Evolutionary conservation across 2,113 vertebrate species (phyloP).

Genomic region (Pteruthius melanotis): DNA sequence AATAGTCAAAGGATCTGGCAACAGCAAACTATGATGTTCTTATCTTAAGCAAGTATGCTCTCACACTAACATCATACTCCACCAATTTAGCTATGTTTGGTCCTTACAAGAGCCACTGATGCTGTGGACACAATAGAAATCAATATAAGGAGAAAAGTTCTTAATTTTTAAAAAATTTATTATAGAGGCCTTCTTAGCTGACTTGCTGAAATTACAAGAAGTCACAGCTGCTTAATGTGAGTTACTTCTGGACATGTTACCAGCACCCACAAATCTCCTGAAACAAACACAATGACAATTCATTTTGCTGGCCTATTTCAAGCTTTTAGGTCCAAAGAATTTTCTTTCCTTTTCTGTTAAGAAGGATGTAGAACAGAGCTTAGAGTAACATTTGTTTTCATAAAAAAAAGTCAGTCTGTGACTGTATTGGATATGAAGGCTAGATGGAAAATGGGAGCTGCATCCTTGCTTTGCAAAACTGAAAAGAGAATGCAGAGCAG

Average conservation of each 20-base stretch:
- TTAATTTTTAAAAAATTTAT: not conserved
- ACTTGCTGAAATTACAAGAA: not conserved
- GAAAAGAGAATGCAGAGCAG: not conserved
- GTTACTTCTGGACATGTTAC: not conserved
- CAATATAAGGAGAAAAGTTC: not conserved
- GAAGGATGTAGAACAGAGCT: not conserved
- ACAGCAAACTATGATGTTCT: not conserved
- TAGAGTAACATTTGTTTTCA: not conserved
- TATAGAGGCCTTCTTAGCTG: not conserved
- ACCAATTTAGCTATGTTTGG: not conserved
- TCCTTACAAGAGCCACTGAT: not conserved
- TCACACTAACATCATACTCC: not conserved
- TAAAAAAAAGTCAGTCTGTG: not conserved
- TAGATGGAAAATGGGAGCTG: not conserved
- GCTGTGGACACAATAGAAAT: not conserved
- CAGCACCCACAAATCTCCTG: not conserved
- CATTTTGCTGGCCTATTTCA: not conserved
- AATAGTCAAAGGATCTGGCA: not conserved
- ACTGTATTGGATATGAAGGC: not conserved
- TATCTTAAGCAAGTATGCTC: not conserved
- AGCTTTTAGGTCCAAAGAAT: not conserved
- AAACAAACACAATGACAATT: not conserved
- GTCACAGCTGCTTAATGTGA: not conserved
- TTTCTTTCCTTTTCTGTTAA: not conserved
- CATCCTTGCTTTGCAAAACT: not conserved